phyloP scores from a whole-genome alignment of 1,140 invertebrate species.

The Drosophila kohkoa region DNA sequence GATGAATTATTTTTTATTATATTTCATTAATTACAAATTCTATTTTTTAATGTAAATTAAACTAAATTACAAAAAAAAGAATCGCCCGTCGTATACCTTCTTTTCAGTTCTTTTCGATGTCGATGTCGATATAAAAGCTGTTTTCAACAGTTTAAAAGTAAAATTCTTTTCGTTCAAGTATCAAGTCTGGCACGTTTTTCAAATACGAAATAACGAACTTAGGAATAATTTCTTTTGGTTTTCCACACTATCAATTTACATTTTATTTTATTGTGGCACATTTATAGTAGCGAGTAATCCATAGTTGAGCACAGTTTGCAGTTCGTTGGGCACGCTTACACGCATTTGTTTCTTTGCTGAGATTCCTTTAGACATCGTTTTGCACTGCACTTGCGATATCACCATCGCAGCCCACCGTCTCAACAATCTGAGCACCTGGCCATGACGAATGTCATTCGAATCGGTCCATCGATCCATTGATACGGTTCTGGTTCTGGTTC shows the following conservation, averaged over 20 bases:
- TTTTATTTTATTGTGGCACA: too few species aligned
- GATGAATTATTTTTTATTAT: conserved; percentile 73
- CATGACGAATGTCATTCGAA: not conserved
- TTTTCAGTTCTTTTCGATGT: not conserved
- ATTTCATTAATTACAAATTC: conserved; percentile 82
- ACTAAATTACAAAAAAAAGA: conserved; percentile 74
- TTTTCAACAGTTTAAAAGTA: not conserved
- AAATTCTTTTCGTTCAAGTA: not conserved
- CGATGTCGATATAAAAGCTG: too few species aligned
- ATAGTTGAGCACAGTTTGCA: not conserved
- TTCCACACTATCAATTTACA: too few species aligned
- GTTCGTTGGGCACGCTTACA: not conserved
- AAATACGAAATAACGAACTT: too few species aligned
- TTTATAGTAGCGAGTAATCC: not conserved
- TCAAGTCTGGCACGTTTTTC: too few species aligned
- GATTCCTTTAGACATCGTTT: not conserved
- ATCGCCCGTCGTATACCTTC: not conserved
- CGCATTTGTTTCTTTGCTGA: not conserved
- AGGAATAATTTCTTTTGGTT: too few species aligned
- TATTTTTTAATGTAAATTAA: conserved; percentile 82
- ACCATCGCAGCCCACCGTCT: not conserved
- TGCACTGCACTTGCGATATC: not conserved
- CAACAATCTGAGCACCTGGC: not conserved
- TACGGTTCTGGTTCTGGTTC: conserved; percentile 1
- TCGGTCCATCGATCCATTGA: not conserved